phyloP scores from a whole-genome alignment of 2,797 vertebrate species.

The Channallabes apus region DNA sequence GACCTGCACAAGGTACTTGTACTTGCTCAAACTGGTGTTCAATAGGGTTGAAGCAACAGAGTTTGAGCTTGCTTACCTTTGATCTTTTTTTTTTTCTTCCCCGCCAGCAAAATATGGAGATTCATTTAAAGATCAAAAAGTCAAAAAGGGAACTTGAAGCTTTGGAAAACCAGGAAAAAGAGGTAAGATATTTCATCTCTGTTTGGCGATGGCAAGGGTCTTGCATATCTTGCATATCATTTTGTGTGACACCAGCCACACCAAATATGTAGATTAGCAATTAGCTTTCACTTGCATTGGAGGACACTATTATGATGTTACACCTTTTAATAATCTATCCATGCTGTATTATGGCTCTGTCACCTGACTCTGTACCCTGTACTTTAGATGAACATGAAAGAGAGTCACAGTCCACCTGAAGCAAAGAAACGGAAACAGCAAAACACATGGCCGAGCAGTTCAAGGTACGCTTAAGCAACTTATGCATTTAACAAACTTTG shows the following conservation, averaged over 20 bases:
- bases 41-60: not conserved
- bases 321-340: not conserved
- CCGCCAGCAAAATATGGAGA: slow-evolving; percentile 95
- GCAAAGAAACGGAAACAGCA: slow-evolving; percentile 73
- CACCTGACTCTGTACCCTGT: not conserved
- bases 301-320: not conserved
- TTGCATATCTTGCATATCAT: not conserved
- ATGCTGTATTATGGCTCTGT: not conserved
- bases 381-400: slow-evolving; percentile 68
- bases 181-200: slow-evolving; percentile 71
- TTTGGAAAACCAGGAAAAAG: slow-evolving; percentile 91
- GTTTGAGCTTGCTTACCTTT: not conserved
- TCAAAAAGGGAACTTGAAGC: slow-evolving; percentile 93
- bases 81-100: slow-evolving; percentile 45
- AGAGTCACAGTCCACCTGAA: slow-evolving; percentile 68
- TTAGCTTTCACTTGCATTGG: not conserved
- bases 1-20: slow-evolving; percentile 90
- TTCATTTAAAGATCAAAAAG: slow-evolving; percentile 92
- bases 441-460: slow-evolving; percentile 71
- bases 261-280: not conserved
- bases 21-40: not conserved
- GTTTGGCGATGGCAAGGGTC: not conserved
- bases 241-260: not conserved
- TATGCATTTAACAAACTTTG: not conserved
- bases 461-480: slow-evolving; percentile 63